Evolutionary conservation across 2,888 invertebrate species (phyloP), one percentile per base, ranked within the genome.

Genomic region (Lycaena phlaeas): DNA sequence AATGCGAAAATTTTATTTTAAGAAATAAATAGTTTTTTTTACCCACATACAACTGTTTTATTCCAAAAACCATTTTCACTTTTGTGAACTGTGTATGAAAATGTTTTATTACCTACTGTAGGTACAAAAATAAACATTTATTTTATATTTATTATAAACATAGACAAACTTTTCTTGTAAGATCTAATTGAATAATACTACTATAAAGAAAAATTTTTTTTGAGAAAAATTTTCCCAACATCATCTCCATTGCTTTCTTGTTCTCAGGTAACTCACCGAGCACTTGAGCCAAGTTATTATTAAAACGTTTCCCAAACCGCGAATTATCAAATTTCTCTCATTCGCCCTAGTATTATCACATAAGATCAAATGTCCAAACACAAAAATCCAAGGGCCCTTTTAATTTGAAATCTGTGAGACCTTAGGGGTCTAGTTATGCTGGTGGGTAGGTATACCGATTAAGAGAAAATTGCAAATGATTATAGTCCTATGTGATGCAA

Each of bases 261-360:
- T 66, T 60, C 68, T 12, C 46, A 59, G 60, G 62, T 67, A 74
- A 73, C 66, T 63, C 65, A 68, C 61, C 69, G 73, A 69, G 75
- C 71, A 76, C 71, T 65, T 65, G 68, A 70, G 69, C 66, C 57
- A 66, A 68, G 68, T 76, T 73, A 72, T 82, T 77, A 82, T 82
- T 81, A 82, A 82, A 81, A 75, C 61, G 72, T 76, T 78, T 72
- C 59, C 61, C 70, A 72, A 81, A 79, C 82, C 78, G 72, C 70
- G 75, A 76, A 84, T 84, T 82, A 84, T 82, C 82, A 77, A 81
- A 82, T 82, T 79, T 81, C 78, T 70, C 70, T 57, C 61, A 64
- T 67, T 73, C 64, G 70, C 77, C 77, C 76, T 79, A 77, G 70
- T 54, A 81, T 81, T 81, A 82, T 77, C 79, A 77, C 75, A 81